Conservation (phyloP, 2,888 invertebrate genomes). For the Dynastes tityus region DNA sequence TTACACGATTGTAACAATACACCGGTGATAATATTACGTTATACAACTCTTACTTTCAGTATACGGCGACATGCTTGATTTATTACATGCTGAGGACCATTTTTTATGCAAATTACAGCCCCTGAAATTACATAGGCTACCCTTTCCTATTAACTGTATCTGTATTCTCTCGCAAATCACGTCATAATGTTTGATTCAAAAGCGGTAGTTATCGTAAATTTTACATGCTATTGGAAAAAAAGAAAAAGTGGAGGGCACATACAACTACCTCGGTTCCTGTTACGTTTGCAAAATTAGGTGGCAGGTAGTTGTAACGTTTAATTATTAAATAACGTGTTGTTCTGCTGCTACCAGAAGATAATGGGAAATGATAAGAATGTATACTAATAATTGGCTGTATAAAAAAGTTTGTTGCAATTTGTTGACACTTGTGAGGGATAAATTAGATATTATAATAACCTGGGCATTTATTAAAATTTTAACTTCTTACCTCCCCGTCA, state of each 20-base stretch:
- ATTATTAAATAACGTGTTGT: too few relatives aligned
- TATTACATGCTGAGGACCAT: constrained; percentile 34
- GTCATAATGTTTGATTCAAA: constrained; percentile 47
- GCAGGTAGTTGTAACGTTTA: too few relatives aligned
- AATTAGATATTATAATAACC: too few relatives aligned
- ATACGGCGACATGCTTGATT: constrained; percentile 28
- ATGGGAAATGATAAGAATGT: too few relatives aligned
- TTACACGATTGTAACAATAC: too few relatives aligned
- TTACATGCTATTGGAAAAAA: constrained; percentile 41
- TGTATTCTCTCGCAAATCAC: constrained; percentile 37
- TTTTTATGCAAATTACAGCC: constrained; percentile 41
- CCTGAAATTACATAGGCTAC: constrained; percentile 40
- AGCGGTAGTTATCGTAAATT: constrained; percentile 38
- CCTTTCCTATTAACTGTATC: constrained; percentile 40
- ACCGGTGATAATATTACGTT: not conserved
- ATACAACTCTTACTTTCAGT: constrained; percentile 1
- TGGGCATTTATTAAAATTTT: too few relatives aligned
- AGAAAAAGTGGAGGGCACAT: constrained; percentile 1
- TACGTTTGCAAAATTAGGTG: not conserved
- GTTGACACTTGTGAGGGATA: too few relatives aligned
- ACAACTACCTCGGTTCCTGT: too few relatives aligned
- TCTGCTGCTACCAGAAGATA: too few relatives aligned
- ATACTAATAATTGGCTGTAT: too few relatives aligned
- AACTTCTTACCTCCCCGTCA: too few relatives aligned
- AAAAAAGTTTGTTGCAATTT: too few relatives aligned